Percentiles rank a stretch among this genome's conserved stretches.
Evolutionary conservation across 2,113 vertebrate genomes (phyloP).

Genomic region (Ailurus styani): DNA sequence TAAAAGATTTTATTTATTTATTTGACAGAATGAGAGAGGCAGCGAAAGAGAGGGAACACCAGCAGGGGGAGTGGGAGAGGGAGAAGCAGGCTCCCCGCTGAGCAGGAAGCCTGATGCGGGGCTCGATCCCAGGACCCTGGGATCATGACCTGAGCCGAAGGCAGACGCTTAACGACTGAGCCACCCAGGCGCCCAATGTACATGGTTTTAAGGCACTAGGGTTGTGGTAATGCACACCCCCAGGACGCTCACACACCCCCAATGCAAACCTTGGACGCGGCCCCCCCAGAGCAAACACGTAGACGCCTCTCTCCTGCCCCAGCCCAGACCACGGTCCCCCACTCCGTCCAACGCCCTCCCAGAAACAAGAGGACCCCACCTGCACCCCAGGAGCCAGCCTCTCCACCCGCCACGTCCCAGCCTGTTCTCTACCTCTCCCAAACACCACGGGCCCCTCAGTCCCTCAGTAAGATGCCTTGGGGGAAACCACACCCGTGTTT

Average conservation of each 20-base stretch:
- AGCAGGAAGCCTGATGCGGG: no score
- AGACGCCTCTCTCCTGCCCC: not conserved
- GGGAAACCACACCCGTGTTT: fast-evolving
- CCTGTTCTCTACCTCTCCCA: not conserved
- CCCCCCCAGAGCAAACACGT: fast-evolving
- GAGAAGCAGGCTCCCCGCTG: no score
- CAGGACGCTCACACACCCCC: fast-evolving
- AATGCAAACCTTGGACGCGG: fast-evolving
- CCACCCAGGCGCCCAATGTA: no score
- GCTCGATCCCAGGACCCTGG: no score
- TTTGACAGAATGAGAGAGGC: no score
- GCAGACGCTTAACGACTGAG: no score
- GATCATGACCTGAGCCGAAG: no score
- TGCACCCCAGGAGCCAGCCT: no score
- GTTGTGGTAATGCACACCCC: fast-evolving
- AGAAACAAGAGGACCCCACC: not conserved
- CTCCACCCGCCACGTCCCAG: not conserved
- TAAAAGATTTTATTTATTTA: no score
- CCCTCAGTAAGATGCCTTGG: not conserved
- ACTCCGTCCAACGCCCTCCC: not conserved
- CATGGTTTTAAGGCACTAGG: not conserved
- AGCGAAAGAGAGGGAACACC: no score
- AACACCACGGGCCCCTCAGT: not conserved
- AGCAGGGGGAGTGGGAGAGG: no score
- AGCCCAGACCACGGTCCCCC: not conserved